Percentiles rank a stretch among this genome's conserved stretches.
Conservation (phyloP, 2,113 vertebrate genomes). For the Perognathus longimembris region DNA sequence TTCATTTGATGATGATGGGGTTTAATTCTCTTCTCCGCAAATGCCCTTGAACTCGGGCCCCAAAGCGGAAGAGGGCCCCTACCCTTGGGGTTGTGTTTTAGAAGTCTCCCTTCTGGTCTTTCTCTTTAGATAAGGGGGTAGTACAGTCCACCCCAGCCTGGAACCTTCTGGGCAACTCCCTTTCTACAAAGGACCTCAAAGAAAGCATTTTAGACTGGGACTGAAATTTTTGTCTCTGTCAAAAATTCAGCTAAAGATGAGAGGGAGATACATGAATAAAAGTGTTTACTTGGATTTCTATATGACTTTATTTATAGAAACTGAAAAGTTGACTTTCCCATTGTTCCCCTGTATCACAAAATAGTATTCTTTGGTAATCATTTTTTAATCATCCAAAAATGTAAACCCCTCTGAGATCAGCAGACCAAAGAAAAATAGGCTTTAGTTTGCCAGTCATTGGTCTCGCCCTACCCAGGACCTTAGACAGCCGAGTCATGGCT, state of each 20-base stretch:
- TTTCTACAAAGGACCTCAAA: neutral
- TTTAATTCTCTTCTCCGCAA: neutral
- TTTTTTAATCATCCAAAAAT: neutral
- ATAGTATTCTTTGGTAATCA: neutral
- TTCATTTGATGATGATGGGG: neutral
- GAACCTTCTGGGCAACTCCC: neutral
- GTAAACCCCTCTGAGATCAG: neutral
- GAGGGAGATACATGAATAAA: accelerated
- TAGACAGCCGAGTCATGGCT: no score
- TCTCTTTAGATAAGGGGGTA: neutral
- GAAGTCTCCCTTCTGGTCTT: neutral
- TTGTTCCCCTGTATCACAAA: neutral
- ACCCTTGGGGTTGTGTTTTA: neutral
- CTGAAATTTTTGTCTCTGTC: neutral
- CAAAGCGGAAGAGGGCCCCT: no score
- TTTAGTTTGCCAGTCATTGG: no score
- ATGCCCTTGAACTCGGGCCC: neutral
- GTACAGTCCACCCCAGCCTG: no score
- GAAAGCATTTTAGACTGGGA: neutral
- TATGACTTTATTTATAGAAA: neutral
- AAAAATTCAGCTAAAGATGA: neutral
- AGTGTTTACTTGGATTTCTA: accelerated
- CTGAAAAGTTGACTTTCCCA: neutral
- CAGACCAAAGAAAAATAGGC: neutral
- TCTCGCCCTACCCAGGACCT: neutral